Base-by-base conservation (phyloP, 2,113 vertebrate species). In the Calypte anna region DNA sequence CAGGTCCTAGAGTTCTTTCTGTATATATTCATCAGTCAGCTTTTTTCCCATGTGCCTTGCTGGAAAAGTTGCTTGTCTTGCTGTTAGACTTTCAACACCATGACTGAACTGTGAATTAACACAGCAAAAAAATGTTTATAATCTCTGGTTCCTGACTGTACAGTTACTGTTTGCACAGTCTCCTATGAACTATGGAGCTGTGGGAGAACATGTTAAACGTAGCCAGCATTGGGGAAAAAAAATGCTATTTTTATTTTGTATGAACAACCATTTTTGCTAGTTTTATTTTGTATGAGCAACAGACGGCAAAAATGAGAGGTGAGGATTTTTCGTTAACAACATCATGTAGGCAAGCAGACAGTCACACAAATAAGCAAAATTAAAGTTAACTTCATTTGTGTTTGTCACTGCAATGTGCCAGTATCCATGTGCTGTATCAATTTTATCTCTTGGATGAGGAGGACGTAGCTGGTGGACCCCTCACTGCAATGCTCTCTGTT, bases 401-500 rank as follows among this genome's bases (percentile, higher is more conserved):
- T 78, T 87, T 53, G 40, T 76, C 25, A 22, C 21, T 57, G 46
- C 18, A 72, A 18, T 19, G 9, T 68, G 15, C 10, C 63, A 67
- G 50, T 36, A 43, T 33, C 68, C 31, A 43, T 2, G 6, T 33
- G 40, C 31, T 68, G 33, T 43, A 55, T 30, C 17, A 72, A 10
- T 61, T 84, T 51, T 19, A 84, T 23, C 21, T 67, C 48, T 84
- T 43, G 44, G 50, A 64, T 27, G 58, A 93, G 57, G 33, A 66
- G 38, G 33, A 89, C 10, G 21, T 25, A 12, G 46, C 10, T 64
- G 21, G 5, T 61, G 20, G 40, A 40, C 40, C 40, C 40, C 50
- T 64, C 1, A 0, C 9, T 5, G 18, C 2, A 0, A n/a, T 53
- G 23, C 14, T 20, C 33, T 64, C 38, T 72, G 21, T 23, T 58